Evolutionary conservation across 2,888 invertebrate genomes (phyloP), one percentile per base, ranked within the genome.

Genomic region (Cheilosia scutellata): DNA sequence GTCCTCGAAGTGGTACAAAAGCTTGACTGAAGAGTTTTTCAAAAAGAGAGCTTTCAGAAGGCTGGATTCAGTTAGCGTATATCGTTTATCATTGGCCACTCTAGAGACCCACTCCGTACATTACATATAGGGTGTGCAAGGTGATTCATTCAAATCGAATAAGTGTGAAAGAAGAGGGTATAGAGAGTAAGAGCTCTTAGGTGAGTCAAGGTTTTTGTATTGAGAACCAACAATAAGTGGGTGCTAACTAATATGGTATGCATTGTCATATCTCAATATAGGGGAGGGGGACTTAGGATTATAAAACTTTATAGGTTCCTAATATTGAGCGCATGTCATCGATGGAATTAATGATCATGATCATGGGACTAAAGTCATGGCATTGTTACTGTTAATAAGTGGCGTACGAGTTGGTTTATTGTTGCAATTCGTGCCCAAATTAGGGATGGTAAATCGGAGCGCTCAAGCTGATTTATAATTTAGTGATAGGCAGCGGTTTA

Each of bases 31-130:
- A 72, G 76, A 44, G 27, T 51, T 51, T 29, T 51, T 16, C 16
- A 27, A 27, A 51, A 51, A 29, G 27, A 11, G 51, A 51, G 70
- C 44, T 66, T 82, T 66, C 42, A 55, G 62, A 37, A 63, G 49
- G 51, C 42, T 70, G 49, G 51, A 83, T 58, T 63, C 72, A 74
- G 53, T 77, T 29, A 60, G 44, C 13, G 31, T 53, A 60, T 49
- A 60, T 49, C 49, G 55, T 75, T 75, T 75, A 70, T 70, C 57
- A 75, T 65, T 42, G 62, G 13, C 55, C 70, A 58, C 58, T 58
- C n/a, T 9, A 27, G 25, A 47, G 25, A 47, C 25, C 47, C 33
- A n/a, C 57, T 27, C n/a, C 4, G 31, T 6, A n/a, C 20, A 42
- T 58, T 6, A n/a, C 20, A 42, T 58, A 20, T 16, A 37, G 37